phyloP scores from a whole-genome alignment of 2,113 vertebrate species.

The Typhlomys cinereus region DNA sequence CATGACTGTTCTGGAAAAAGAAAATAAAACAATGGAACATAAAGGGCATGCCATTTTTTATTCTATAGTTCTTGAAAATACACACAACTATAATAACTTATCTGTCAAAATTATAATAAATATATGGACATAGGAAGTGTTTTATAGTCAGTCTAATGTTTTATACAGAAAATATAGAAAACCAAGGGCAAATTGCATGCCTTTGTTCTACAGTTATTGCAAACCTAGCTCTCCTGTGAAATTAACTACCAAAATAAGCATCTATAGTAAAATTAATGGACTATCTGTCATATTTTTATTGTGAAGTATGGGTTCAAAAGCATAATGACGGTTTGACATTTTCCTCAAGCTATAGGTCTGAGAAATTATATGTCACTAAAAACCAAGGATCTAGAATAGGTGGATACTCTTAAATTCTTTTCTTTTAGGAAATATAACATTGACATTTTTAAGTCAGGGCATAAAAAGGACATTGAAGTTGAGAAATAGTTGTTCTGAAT shows the following conservation, averaged over 20 bases:
- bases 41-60: conserved; percentile 59
- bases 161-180: background rate
- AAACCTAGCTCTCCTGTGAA: conserved; percentile 14
- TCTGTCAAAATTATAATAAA: conserved; percentile 21
- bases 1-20: conserved; percentile 94
- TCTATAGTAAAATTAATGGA: background rate
- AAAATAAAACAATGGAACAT: conserved; percentile 74
- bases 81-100: background rate
- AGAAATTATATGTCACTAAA: conserved; percentile 54
- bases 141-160: background rate
- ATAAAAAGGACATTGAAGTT: conserved; percentile 32
- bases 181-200: background rate
- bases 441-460: conserved; percentile 64
- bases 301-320: conserved; percentile 53
- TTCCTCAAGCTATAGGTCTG: conserved; percentile 29
- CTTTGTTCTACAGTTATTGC: background rate
- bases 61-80: conserved; percentile 36
- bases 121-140: background rate
- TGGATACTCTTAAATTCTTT: conserved; percentile 33
- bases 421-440: conserved; percentile 44
- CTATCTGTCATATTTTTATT: conserved; percentile 16
- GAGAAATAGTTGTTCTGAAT: conserved; percentile 53
- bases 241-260: conserved; percentile 28
- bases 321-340: conserved; percentile 47
- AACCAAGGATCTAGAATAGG: conserved; percentile 42